Evolutionary conservation across 1,140 invertebrate genomes (phyloP).

Genomic region (Drosophila serrata): DNA sequence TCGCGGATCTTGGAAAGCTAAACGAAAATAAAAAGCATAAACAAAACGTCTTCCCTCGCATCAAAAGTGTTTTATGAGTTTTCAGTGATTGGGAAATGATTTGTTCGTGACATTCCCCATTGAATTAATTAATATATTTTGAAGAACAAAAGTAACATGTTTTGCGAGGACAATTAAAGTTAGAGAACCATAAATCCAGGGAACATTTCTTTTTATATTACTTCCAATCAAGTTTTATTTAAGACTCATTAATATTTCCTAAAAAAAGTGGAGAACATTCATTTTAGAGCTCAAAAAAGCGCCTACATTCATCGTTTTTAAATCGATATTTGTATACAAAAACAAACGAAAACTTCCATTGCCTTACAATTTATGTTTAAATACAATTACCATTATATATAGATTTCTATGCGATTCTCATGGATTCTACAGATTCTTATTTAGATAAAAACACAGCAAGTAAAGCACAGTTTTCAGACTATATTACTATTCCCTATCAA

Average conservation of each 20-base stretch:
- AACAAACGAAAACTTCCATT: neutral
- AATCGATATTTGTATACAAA: neutral
- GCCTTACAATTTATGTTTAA: neutral
- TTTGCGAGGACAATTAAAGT: neutral
- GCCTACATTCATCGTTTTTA: too few species aligned
- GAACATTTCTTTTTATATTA: neutral
- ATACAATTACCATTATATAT: neutral
- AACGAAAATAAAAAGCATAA: conserved; percentile 48
- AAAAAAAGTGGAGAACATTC: neutral
- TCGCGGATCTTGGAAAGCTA: conserved; percentile 37
- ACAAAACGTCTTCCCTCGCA: conserved; percentile 28
- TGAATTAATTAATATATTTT: conserved; percentile 26
- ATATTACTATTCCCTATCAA: conserved; percentile 4
- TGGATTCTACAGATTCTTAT: neutral
- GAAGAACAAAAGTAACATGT: conserved; percentile 10
- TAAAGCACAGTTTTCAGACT: neutral
- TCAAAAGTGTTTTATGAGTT: conserved; percentile 63
- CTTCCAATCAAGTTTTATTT: conserved; percentile 5
- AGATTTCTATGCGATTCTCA: conserved; percentile 1
- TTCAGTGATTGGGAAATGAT: conserved; percentile 43
- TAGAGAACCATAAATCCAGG: neutral
- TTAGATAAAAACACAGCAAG: neutral
- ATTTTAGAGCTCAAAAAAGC: neutral
- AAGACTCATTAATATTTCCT: neutral
- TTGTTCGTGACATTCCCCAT: conserved; percentile 22